Conservation (phyloP, 2,113 vertebrate genomes). For the Myotis davidii region DNA sequence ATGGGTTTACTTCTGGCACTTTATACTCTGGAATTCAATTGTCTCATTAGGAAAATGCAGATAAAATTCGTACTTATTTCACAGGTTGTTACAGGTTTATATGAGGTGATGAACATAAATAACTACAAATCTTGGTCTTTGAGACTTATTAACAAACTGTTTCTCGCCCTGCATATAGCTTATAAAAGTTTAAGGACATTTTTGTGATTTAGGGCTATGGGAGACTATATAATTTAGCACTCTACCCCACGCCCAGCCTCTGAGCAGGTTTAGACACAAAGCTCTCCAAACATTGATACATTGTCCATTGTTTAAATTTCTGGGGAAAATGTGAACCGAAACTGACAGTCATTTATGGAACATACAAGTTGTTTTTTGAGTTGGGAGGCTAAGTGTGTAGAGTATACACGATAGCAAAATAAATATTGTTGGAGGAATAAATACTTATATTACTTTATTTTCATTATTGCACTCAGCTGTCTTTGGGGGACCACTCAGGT, state of each 20-base stretch:
- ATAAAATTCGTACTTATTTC: neutral
- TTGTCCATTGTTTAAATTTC: slow-evolving; percentile 6
- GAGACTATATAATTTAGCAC: neutral
- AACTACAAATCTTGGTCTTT: neutral
- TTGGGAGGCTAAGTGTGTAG: neutral
- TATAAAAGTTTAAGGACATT: neutral
- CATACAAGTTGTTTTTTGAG: neutral
- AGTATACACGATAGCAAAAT: neutral
- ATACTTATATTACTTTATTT: neutral
- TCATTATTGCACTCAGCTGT: neutral
- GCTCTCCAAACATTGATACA: neutral
- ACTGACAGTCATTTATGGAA: neutral
- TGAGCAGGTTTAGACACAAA: neutral
- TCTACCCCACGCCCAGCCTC: neutral
- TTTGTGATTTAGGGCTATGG: neutral
- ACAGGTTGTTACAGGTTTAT: neutral
- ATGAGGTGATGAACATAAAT: neutral
- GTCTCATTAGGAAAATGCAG: neutral
- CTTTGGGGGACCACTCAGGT: neutral
- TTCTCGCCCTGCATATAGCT: neutral
- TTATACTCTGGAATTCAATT: neutral
- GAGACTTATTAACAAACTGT: neutral
- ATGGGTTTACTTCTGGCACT: neutral
- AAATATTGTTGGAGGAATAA: neutral
- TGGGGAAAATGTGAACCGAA: neutral